phyloP scores from a whole-genome alignment of 2,113 vertebrate species.

The rabbit (Oryctolagus cuniculus) region DNA sequence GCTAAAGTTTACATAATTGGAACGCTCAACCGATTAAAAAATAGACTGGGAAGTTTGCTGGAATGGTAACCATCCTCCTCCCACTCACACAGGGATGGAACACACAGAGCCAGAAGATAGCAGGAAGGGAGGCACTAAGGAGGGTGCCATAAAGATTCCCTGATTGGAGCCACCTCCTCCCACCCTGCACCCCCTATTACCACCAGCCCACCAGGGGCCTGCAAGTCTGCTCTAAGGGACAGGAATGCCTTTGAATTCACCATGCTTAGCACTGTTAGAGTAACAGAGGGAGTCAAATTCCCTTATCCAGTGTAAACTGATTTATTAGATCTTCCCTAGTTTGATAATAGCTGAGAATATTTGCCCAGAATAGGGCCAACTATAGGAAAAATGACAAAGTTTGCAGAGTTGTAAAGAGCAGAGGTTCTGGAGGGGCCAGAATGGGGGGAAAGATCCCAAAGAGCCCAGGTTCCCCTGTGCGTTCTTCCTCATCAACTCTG shows the following conservation, averaged over 20 bases:
- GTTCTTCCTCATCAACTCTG: not conserved
- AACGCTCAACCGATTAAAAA: conserved; percentile 38
- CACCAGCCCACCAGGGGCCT: not conserved
- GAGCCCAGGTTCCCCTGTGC: accelerated
- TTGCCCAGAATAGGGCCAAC: conserved; percentile 5
- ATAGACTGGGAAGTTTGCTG: not conserved
- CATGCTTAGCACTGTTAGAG: not conserved
- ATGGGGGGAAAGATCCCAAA: not conserved
- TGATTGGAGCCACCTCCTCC: not conserved
- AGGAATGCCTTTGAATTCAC: not conserved
- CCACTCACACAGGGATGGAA: not conserved
- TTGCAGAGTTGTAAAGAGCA: not conserved
- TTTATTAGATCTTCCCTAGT: not conserved
- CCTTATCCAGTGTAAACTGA: not conserved
- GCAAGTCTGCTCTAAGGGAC: not conserved
- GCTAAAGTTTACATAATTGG: conserved; percentile 53
- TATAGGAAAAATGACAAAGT: not conserved
- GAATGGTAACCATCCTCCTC: not conserved
- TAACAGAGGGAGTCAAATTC: not conserved
- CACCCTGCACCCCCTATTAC: not conserved
- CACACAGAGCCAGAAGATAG: not conserved
- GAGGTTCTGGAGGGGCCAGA: too few species aligned
- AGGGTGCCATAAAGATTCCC: not conserved
- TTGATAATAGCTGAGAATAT: conserved; percentile 3
- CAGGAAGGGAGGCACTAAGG: not conserved